Evolutionary conservation across 2,888 invertebrate species (phyloP).

Genomic region (Agrochola macilenta): DNA sequence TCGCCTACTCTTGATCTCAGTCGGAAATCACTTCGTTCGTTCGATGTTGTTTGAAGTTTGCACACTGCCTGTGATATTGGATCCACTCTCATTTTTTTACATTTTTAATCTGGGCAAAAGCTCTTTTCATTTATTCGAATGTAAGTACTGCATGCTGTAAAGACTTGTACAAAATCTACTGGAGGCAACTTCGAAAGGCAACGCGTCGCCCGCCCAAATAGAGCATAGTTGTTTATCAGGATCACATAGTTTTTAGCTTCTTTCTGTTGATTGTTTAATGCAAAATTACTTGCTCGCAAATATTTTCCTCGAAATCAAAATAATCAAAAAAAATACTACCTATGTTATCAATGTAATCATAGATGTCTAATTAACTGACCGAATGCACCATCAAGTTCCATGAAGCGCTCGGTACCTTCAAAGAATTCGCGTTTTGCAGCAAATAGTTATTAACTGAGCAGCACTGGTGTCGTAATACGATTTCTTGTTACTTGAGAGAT

Average conservation of each 20-base stretch:
- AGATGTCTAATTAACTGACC: conserved; percentile 19
- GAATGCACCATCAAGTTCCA: conserved; percentile 47
- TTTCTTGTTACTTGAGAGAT: conserved; percentile 52
- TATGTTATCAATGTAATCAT: not conserved
- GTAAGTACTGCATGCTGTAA: conserved; percentile 24
- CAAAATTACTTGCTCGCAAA: conserved; percentile 3
- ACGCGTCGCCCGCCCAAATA: not conserved
- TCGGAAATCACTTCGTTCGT: conserved; percentile 58
- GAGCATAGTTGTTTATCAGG: not conserved
- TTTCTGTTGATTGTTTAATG: not conserved
- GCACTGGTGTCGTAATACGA: conserved; percentile 55
- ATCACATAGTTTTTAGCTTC: not conserved
- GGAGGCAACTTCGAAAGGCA: not conserved
- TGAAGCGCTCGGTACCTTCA: conserved; percentile 46
- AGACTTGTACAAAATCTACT: not conserved
- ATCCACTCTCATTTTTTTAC: conserved; percentile 31
- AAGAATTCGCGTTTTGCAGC: conserved; percentile 50
- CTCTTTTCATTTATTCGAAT: conserved; percentile 35
- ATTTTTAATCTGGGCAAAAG: conserved; percentile 22
- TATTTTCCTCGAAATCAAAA: conserved; percentile 11
- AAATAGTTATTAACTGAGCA: conserved; percentile 45
- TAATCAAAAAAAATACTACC: conserved; percentile 3
- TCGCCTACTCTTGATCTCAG: conserved; percentile 55
- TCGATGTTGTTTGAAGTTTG: conserved; percentile 53
- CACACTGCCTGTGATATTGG: conserved; percentile 33